phyloP scores from a whole-genome alignment of 2,888 invertebrate species.

The Gymnoscelis rufifasciata region DNA sequence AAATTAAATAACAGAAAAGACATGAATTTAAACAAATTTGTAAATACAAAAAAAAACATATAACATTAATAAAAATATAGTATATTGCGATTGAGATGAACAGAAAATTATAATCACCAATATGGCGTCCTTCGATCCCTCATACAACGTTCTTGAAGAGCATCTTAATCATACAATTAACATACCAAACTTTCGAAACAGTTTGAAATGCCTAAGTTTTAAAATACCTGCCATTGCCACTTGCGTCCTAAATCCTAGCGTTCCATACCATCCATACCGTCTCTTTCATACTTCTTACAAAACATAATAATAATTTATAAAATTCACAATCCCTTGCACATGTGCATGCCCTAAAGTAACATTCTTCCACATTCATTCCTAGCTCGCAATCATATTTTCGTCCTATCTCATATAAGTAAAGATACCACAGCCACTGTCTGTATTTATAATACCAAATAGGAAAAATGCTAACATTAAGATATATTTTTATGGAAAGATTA shows the following conservation, averaged over 20 bases:
- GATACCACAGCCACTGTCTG: slow-evolving; percentile 80
- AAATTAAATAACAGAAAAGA: background rate
- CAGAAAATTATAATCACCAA: slow-evolving; percentile 62
- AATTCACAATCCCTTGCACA: slow-evolving; percentile 77
- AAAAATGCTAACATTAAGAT: slow-evolving; percentile 72
- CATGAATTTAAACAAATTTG: too few relatives aligned
- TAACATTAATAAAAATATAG: background rate
- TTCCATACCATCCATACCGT: slow-evolving; percentile 37
- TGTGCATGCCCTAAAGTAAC: slow-evolving; percentile 77
- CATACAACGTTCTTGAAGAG: slow-evolving; percentile 52
- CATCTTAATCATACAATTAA: slow-evolving; percentile 65
- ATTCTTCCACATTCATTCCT: slow-evolving; percentile 64
- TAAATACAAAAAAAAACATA: too few relatives aligned
- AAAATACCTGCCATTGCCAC: slow-evolving; percentile 61
- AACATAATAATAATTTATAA: slow-evolving; percentile 74
- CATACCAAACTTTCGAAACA: slow-evolving; percentile 60
- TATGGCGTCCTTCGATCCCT: slow-evolving; percentile 71
- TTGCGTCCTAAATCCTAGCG: slow-evolving; percentile 34
- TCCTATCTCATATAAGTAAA: slow-evolving; percentile 72
- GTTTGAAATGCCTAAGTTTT: slow-evolving; percentile 65
- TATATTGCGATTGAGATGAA: slow-evolving; percentile 52
- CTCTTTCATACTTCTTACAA: slow-evolving; percentile 65
- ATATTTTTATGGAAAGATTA: slow-evolving; percentile 63
- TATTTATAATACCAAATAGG: slow-evolving; percentile 79
- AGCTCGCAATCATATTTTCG: slow-evolving; percentile 56